These are phyloP conservation scores for Stomorhina lunata DNA, from an alignment of 2,888 invertebrate genomes.

Conservation along the genomic window DNA sequence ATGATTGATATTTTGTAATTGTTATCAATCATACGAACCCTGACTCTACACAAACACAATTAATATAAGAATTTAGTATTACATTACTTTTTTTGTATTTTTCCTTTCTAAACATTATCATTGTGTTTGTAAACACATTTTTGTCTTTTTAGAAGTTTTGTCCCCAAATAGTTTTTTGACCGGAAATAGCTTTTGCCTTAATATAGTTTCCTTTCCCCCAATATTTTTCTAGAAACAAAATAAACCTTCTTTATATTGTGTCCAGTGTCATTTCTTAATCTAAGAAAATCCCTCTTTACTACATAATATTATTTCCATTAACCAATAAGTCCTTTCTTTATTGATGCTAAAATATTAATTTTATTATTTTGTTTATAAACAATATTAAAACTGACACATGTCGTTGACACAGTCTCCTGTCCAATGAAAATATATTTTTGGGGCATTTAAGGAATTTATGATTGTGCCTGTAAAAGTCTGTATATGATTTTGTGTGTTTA, in stretches of 20 bases:
- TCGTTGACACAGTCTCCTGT: constrained; percentile 20
- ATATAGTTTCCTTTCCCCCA: too few species aligned
- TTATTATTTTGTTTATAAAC: constrained; percentile 28
- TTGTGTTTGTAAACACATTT: too few species aligned
- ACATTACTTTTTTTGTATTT: too few species aligned
- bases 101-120: too few species aligned
- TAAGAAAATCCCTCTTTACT: background rate
- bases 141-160: too few species aligned
- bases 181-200: too few species aligned
- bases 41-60: too few species aligned
- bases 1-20: too few species aligned
- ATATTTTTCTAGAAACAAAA: too few species aligned
- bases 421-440: constrained; percentile 31
- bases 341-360: background rate
- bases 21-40: too few species aligned
- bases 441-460: constrained; percentile 19
- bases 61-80: too few species aligned
- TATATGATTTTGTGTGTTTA: background rate
- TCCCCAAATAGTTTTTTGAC: too few species aligned
- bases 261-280: background rate
- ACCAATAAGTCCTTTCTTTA: background rate
- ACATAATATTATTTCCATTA: background rate
- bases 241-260: background rate
- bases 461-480: background rate
- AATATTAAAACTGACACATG: constrained; percentile 31